phyloP scores from a whole-genome alignment of 1,140 invertebrate genomes.

The Neotoxoptera formosana region DNA sequence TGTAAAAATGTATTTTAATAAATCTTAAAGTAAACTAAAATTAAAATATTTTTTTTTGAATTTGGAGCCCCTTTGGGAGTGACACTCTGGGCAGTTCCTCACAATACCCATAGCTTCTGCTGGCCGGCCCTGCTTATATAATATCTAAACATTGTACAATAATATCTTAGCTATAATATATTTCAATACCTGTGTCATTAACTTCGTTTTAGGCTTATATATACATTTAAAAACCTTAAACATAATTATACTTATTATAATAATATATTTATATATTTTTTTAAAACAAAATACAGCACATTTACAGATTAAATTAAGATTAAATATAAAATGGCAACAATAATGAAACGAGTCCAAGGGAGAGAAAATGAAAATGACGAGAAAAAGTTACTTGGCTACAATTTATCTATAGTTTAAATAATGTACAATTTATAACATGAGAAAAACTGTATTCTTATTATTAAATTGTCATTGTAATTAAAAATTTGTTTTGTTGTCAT shows the following conservation, averaged over 20 bases:
- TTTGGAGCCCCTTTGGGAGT: neutral
- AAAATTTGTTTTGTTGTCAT: neutral
- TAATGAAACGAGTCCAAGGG: conserved; percentile 22
- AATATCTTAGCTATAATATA: conserved; percentile 22
- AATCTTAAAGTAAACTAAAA: neutral
- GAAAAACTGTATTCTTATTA: neutral
- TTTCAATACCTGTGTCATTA: conserved; percentile 24
- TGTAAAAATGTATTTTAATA: neutral
- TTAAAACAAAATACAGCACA: neutral
- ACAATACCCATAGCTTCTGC: neutral
- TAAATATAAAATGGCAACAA: conserved; percentile 26
- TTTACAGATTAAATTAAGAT: conserved; percentile 29
- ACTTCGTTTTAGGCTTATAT: neutral
- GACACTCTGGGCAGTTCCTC: neutral
- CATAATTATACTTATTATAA: neutral
- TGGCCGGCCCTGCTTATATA: neutral
- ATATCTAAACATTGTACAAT: neutral
- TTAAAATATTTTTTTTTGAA: neutral
- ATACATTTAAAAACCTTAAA: conserved; percentile 19
- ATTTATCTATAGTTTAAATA: neutral
- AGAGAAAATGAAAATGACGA: neutral
- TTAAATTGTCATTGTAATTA: neutral
- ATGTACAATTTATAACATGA: neutral
- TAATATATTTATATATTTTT: neutral
- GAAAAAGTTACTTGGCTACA: neutral